Base-by-base conservation (phyloP, 2,888 invertebrate genomes). In the Temnothorax ravouxi region DNA sequence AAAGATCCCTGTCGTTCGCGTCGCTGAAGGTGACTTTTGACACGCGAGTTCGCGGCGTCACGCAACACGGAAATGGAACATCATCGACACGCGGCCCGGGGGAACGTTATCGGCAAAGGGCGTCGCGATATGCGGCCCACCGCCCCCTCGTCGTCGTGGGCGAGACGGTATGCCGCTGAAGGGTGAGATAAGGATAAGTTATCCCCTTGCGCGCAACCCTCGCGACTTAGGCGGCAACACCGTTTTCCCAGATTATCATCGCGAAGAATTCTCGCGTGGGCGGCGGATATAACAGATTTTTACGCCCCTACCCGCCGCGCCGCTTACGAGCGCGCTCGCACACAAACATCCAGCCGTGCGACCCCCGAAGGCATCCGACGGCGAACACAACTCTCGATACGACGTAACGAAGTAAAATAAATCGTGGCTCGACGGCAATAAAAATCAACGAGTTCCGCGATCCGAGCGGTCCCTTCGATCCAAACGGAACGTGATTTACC, bases 11-110 rank as follows among this genome's bases (percentile, higher is more conserved):
- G 47, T 34, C 29, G 72, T 34, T 59, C 6, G 47, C 34, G 50
- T n/a, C 52, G 3, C 11, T 13, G 5, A 52, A 34, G 76, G 15
- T 38, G 21, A 54, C 71, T 84, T 86, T 88, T 80, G 84, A 71
- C 66, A 69, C 74, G 89, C 85, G 85, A 86, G 82, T 83, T 86
- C 91, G n/a, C 77, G 83, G 54, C 80, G 83, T 89, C 92, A 89
- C 88, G 90, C 91, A 85, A 89, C 87, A 79, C 89, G 91, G 91
- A 92, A 92, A 92, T 91, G 89, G 89, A 92, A 90, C 91, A 87
- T 92, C 92, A 91, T 92, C 85, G 88, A 82, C 87, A 90, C 86
- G 86, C 84, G 87, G 87, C 90, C 87, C 85, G 85, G 90, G 88
- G 89, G 89, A 90, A 84, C 67, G 85, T 87, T 90, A 90, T 90